Evolutionary conservation across 2,113 vertebrate species (phyloP).

Genomic region (Salvelinus fontinalis): DNA sequence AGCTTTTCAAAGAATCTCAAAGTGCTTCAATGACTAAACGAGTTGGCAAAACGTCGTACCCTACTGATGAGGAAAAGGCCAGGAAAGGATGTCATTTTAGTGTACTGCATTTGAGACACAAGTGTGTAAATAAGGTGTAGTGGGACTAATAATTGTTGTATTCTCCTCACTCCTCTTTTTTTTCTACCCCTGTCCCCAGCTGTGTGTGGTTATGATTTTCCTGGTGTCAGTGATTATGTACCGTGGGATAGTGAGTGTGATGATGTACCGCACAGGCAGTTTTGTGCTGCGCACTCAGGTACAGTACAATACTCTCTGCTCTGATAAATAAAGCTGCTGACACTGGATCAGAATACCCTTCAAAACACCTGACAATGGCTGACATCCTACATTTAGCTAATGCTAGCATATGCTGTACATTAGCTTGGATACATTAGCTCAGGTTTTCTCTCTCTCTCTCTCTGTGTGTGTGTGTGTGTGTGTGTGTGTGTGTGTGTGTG

Average conservation of each 20-base stretch:
- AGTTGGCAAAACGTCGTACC: too few relatives aligned
- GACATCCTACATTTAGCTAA: conserved; percentile 13
- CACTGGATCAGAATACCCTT: conserved; percentile 23
- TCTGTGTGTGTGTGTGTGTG: background rate
- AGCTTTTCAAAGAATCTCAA: too few relatives aligned
- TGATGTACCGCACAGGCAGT: conserved; percentile 78
- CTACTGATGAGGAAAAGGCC: too few relatives aligned
- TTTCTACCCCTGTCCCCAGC: conserved; percentile 50
- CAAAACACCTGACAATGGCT: background rate
- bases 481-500: background rate
- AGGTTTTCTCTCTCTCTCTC: background rate
- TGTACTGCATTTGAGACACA: too few relatives aligned
- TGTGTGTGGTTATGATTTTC: conserved; percentile 80
- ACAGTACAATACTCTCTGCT: background rate
- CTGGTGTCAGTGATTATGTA: conserved; percentile 82
- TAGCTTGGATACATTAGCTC: background rate
- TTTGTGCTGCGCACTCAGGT: conserved; percentile 78
- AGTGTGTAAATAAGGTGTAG: too few relatives aligned
- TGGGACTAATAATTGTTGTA: too few relatives aligned
- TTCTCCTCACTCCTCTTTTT: too few relatives aligned
- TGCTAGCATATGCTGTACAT: conserved; percentile 19
- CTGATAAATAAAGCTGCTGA: conserved; percentile 6
- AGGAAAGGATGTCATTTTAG: too few relatives aligned
- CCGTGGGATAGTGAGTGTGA: conserved; percentile 74
- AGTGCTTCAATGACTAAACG: too few relatives aligned